Evolutionary conservation across 2,888 invertebrate genomes (phyloP).

Genomic region (Eupithecia inturbata): DNA sequence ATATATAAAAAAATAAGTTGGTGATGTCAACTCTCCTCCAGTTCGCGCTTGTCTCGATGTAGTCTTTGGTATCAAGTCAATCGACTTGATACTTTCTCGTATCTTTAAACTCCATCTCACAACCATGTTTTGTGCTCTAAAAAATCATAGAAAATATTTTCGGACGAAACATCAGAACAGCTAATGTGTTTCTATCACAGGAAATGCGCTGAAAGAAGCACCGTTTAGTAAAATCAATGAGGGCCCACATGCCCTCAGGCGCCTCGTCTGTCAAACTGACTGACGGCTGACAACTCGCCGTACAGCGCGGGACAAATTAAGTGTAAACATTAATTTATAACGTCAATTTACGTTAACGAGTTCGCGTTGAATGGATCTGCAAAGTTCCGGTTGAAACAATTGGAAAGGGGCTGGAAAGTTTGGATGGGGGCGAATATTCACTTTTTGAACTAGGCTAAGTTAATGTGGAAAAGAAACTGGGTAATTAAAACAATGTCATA

Average conservation of each 20-base stretch:
- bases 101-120: neutral
- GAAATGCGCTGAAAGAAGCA: neutral
- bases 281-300: slow-evolving; percentile 31
- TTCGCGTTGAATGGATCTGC: slow-evolving; percentile 30
- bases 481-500: too few relatives aligned
- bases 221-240: slow-evolving; percentile 11
- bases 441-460: too few relatives aligned
- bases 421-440: neutral
- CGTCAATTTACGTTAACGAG: slow-evolving; percentile 40
- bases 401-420: slow-evolving; percentile 1
- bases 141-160: neutral
- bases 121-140: neutral
- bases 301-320: slow-evolving; percentile 42
- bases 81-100: neutral
- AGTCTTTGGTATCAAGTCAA: neutral
- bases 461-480: too few relatives aligned
- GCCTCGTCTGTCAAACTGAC: slow-evolving; percentile 28
- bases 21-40: neutral
- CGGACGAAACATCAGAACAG: neutral
- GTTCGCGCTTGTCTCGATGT: neutral
- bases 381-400: slow-evolving; percentile 9
- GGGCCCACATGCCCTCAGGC: slow-evolving; percentile 1
- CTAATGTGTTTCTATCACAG: neutral
- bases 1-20: too few relatives aligned
- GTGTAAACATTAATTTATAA: slow-evolving; percentile 43